Base-by-base conservation (phyloP, 2,888 invertebrate genomes). In the Enchytraeus crypticus region DNA sequence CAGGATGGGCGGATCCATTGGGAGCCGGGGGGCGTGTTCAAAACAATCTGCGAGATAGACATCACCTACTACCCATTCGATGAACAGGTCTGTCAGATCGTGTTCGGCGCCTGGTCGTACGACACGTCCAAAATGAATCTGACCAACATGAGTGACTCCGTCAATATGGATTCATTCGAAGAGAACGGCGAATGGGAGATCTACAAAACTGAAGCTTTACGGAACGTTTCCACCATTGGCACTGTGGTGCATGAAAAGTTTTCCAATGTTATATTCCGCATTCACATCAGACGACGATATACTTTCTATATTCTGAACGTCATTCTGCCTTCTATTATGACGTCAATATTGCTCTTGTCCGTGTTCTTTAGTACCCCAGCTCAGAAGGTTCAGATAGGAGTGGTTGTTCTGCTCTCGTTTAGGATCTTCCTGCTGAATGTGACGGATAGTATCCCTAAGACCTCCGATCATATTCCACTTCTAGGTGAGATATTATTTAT, bases 331-430 rank as follows among this genome's bases (percentile, higher is more conserved):
- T 66, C 66, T 43, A 53, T 70, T 45, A 68, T 70, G 68, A 69
- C 69, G 23, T 70, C 70, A 29, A 63, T 70, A 21, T 57, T 70
- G 34, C 63, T 70, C 29, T 61, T 70, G 46, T 64, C 68, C 30
- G 65, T 70, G 27, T 70, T 70, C 64, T 70, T 69, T 57, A 70
- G 69, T 47, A 69, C 69, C n/a, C 69, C 69, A 2, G 69, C 66
- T 2, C 69, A 69, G 60, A 69, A 69, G 59, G 65, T 69, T 29
- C 69, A 69, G 60, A 69, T 69, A 26, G 70, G 70, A 45, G 69
- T 70, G 14, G 69, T 69, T 2, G 70, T 70, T 2, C 53, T 70
- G 29, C 63, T 70, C 0, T 69, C 69, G 14, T 70, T 70, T 60
- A 46, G 69, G 18, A 70, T 70, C 49, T 70, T 70, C 56, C 65